Base-by-base conservation (phyloP, 2,797 vertebrate species). In the Falco concolor region DNA sequence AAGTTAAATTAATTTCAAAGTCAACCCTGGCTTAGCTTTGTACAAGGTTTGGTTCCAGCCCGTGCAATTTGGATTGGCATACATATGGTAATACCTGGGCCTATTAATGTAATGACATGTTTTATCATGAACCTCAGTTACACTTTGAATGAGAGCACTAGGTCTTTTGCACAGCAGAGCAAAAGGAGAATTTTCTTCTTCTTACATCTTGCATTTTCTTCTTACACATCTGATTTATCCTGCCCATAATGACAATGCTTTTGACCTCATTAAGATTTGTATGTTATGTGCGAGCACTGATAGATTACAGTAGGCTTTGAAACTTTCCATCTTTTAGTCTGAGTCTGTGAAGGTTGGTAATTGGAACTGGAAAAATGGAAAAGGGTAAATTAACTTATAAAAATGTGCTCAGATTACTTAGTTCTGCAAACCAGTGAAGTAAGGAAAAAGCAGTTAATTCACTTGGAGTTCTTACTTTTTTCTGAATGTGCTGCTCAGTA, bases 21-120 rank as follows among this genome's bases (percentile, higher is more conserved):
- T 70, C 22, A 59, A 8, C 27, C 17, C 11, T 86, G 24, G 22
- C 27, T 74, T 84, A 72, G 9, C 27, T 78, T 47, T 69, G 32
- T 44, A 32, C 15, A 64, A 81, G 15, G 4, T 54, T 75, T 85
- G 13, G 72, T 95, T 93, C 68, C 50, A 86, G 69, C 53, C 72
- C 4, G 2, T 22, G 22, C 36, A 30, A 1, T 83, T 60, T 56
- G 42, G 25, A 18, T 65, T 81, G 40, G 25, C 36, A 27, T 52
- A 7, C 5, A 2, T 18, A 21, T 20, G 12, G 30, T 75, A 77
- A 69, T 54, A n/a, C 10, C 25, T 45, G 74, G 12, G 21, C 27
- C 42, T 75, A 1, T 81, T 32, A 68, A 24, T 0, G 0, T 65
- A 77, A 42, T 1, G 2, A 49, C 5, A 5, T 87, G 36, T 79